phyloP scores from a whole-genome alignment of 2,888 invertebrate species.

The Acanthosepion lycidas region DNA sequence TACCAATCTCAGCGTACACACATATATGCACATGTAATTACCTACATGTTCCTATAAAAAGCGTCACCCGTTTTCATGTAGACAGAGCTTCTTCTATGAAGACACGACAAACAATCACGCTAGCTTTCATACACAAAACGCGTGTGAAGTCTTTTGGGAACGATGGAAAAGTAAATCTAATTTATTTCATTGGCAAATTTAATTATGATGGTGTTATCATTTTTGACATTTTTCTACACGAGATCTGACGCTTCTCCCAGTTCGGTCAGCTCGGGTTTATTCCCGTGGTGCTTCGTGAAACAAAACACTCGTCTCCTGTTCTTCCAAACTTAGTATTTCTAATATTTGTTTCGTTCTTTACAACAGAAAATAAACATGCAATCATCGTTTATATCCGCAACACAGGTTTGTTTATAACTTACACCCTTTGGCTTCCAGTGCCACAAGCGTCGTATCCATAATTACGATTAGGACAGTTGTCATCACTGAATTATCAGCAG shows the following conservation, averaged over 20 bases:
- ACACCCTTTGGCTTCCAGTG: neutral
- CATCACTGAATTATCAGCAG: neutral
- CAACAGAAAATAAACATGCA: neutral
- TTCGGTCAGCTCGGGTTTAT: neutral
- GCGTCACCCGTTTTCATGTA: neutral
- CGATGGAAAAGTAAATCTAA: neutral
- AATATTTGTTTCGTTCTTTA: neutral
- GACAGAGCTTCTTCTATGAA: neutral
- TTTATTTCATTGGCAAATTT: constrained; percentile 23
- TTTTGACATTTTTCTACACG: constrained; percentile 33
- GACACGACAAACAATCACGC: neutral
- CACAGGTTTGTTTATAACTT: neutral
- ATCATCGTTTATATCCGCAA: neutral
- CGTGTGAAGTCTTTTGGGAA: neutral
- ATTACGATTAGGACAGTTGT: neutral
- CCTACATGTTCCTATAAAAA: neutral
- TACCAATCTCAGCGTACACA: no score
- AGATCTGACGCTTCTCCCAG: neutral
- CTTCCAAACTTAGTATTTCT: neutral
- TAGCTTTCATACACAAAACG: neutral
- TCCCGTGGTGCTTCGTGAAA: neutral
- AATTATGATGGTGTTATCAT: neutral
- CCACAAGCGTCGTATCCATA: neutral
- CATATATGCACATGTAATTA: neutral
- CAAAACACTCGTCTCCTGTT: neutral